Evolutionary conservation across 2,888 invertebrate genomes (phyloP).

Genomic region (Sminthurinus aureus): DNA sequence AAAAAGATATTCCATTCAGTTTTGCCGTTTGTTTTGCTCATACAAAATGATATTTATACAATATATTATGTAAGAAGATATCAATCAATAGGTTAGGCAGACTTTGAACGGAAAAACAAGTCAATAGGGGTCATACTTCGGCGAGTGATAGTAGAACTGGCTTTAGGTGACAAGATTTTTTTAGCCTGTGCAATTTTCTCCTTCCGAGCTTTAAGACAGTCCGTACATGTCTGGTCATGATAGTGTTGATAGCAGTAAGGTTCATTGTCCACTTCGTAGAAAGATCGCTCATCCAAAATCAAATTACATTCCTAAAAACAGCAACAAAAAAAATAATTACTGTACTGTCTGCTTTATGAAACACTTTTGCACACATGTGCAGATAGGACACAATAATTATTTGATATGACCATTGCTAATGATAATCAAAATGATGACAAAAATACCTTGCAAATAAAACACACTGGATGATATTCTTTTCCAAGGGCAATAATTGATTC

Average conservation of each 20-base stretch:
- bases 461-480: conserved; percentile 55
- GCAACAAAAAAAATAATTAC: background rate
- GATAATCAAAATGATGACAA: background rate
- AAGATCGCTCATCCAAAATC: conserved; percentile 53
- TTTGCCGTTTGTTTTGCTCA: background rate
- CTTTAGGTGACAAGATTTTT: conserved; percentile 47
- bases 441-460: conserved; percentile 56
- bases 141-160: conserved; percentile 42
- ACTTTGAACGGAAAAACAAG: conserved; percentile 51
- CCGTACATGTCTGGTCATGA: conserved; percentile 55
- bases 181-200: conserved; percentile 46
- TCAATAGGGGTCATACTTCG: conserved; percentile 53
- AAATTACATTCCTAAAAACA: conserved; percentile 51
- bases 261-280: conserved; percentile 52
- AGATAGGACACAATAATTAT: background rate
- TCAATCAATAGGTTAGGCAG: conserved; percentile 28
- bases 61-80: background rate
- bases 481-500: conserved; percentile 54
- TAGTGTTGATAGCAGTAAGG: conserved; percentile 57
- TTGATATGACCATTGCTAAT: too few relatives aligned
- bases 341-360: background rate
- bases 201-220: conserved; percentile 53
- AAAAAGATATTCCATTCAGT: background rate
- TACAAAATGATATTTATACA: background rate
- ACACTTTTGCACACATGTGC: background rate